Percentiles rank a stretch among this genome's conserved stretches.
Evolutionary conservation across 2,113 vertebrate genomes (phyloP).

Genomic region (Hymenochirus boettgeri): DNA sequence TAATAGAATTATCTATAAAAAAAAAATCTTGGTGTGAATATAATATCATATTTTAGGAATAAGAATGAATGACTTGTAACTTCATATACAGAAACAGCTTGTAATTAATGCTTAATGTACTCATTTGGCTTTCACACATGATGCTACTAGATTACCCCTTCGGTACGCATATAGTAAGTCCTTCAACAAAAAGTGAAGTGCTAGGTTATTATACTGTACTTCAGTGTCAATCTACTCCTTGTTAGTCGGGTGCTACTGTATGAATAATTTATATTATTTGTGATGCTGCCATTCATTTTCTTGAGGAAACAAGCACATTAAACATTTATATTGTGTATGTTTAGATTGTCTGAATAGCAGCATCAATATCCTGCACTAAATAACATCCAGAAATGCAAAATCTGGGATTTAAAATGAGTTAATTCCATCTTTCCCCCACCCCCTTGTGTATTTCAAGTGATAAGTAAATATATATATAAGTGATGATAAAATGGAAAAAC

Average conservation of each 20-base stretch:
- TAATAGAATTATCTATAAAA: too few relatives aligned
- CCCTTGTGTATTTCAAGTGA: background rate
- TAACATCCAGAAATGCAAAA: background rate
- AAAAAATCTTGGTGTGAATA: too few relatives aligned
- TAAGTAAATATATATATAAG: background rate
- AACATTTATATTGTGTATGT: conserved; percentile 24
- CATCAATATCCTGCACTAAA: background rate
- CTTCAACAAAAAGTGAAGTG: background rate
- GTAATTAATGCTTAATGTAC: too few relatives aligned
- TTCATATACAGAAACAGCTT: too few relatives aligned
- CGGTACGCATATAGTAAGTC: too few relatives aligned
- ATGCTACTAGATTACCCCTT: too few relatives aligned
- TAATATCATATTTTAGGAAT: too few relatives aligned
- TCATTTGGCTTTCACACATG: too few relatives aligned
- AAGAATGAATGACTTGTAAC: too few relatives aligned
- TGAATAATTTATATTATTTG: conserved; percentile 14
- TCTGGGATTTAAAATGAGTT: background rate
- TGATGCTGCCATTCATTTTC: conserved; percentile 18
- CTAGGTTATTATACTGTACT: background rate
- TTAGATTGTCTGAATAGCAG: background rate
- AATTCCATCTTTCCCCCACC: background rate
- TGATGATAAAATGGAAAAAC: background rate
- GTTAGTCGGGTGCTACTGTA: conserved; percentile 10
- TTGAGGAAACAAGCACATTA: conserved; percentile 22
- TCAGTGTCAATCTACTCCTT: conserved; percentile 10